Base-by-base conservation (phyloP, 2,113 vertebrate genomes). In the Panthera leo region DNA sequence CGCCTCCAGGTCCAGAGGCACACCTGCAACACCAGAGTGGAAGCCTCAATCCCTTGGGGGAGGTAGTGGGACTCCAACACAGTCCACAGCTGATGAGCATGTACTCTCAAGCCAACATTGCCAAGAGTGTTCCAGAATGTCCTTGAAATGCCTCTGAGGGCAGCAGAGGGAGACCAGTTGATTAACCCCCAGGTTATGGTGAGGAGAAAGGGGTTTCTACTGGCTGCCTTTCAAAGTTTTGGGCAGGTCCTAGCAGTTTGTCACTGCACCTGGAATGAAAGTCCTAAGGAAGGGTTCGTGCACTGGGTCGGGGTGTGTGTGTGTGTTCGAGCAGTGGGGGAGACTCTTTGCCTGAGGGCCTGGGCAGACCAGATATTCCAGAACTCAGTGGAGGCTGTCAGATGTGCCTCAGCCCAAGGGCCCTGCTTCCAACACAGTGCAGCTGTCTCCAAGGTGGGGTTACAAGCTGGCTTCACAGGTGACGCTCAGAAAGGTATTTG, bases 321-420 rank as follows among this genome's bases (percentile, higher is more conserved):
- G 7, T 58, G 55, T 58, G 55, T 8, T 6, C 0, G 68, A 45
- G 42, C 15, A 18, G 19, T 19, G 25, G 34, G 31, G 34, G 31
- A 21, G 75, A 79, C 39, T 19, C 2, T 4, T 5, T 85, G 91
- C 89, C 94, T 14, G 25, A 80, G 84, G 96, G 75, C 65, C 90
- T 14, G 23, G 80, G 90, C 68, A 78, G 79, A 92, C 95, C 78
- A 95, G 96, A 92, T 98, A 94, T 92, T 98, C 89, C 98, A 96
- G 94, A 97, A 96, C 68, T 87, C 15, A 13, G 25, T 27, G 18
- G 80, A 94, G 53, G 68, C 76, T 63, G n/a, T 91, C 88, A 78
- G 78, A 88, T 86, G 61, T 63, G 73, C 53, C 94, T 85, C 68
- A 42, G 65, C 84, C 87, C n/a, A 51, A 96, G 92, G 84, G 90